phyloP scores from a whole-genome alignment of 1,140 invertebrate genomes.

The Hyphantria cunea region DNA sequence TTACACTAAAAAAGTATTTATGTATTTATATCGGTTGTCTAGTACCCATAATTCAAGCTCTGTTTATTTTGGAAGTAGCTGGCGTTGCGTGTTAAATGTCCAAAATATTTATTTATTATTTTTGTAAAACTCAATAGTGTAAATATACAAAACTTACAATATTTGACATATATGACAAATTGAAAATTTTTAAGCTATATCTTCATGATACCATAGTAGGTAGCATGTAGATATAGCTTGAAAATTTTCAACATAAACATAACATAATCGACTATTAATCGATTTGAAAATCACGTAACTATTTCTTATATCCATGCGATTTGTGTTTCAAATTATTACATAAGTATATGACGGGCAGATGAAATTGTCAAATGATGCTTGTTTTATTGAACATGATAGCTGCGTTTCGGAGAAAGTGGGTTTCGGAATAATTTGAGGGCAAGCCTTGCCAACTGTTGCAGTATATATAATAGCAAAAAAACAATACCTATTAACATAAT shows the following conservation, averaged over 20 bases:
- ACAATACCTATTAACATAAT: not conserved
- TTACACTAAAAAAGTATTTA: no score
- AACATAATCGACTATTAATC: slow-evolving; percentile 1
- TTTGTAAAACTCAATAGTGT: no score
- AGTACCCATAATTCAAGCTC: no score
- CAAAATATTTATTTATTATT: no score
- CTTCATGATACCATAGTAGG: no score
- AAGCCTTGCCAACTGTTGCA: slow-evolving; percentile 13
- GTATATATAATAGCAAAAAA: slow-evolving; percentile 16
- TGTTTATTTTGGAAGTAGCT: no score
- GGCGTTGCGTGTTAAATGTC: no score
- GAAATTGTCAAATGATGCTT: slow-evolving; percentile 27
- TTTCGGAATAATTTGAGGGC: slow-evolving; percentile 31
- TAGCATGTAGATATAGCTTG: not conserved
- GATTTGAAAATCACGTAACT: slow-evolving; percentile 11
- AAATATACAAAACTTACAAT: slow-evolving; percentile 4
- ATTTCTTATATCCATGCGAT: slow-evolving; percentile 10
- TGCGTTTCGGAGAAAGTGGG: slow-evolving; percentile 27
- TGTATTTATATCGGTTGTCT: no score
- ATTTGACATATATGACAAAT: not conserved
- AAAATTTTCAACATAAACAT: not conserved
- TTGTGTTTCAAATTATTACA: slow-evolving; percentile 18
- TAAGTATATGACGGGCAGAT: slow-evolving; percentile 14
- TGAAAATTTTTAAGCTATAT: no score
- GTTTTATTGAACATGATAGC: slow-evolving; percentile 21